Evolutionary conservation across 2,797 vertebrate genomes (phyloP).

Genomic region (Diplodus sargus): DNA sequence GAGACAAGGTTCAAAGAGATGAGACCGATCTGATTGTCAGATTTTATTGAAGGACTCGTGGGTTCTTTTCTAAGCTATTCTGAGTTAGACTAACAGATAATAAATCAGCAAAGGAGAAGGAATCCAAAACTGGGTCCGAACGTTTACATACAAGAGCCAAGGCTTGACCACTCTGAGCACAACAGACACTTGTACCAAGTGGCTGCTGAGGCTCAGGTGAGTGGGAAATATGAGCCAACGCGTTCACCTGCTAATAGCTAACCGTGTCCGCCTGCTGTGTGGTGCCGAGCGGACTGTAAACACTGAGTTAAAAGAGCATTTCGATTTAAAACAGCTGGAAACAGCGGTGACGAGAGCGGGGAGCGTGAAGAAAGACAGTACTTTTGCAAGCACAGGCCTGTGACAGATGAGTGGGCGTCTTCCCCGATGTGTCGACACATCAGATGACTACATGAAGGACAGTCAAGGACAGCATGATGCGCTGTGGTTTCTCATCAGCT

Average conservation of each 20-base stretch:
- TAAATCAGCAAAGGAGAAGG: neutral
- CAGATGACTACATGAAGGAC: constrained; percentile 7
- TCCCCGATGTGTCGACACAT: constrained; percentile 15
- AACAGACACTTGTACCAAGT: neutral
- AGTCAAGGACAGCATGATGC: constrained; percentile 27
- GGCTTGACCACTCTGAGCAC: neutral
- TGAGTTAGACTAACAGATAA: neutral
- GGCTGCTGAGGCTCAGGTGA: too few relatives aligned
- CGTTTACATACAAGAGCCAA: neutral
- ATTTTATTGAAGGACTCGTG: neutral
- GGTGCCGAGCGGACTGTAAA: neutral
- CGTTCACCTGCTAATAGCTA: neutral
- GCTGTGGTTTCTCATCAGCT: constrained; percentile 24
- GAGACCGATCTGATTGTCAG: neutral
- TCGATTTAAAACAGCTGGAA: neutral
- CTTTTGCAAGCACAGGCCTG: neutral
- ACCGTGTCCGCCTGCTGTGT: neutral
- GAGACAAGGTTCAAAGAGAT: neutral
- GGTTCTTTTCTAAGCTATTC: neutral
- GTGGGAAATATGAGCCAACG: neutral
- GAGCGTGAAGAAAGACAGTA: neutral
- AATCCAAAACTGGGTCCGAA: neutral
- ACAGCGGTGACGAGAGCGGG: neutral
- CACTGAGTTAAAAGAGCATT: neutral
- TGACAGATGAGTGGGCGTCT: neutral